phyloP scores from a whole-genome alignment of 2,797 vertebrate genomes.

The Acanthornis magna region DNA sequence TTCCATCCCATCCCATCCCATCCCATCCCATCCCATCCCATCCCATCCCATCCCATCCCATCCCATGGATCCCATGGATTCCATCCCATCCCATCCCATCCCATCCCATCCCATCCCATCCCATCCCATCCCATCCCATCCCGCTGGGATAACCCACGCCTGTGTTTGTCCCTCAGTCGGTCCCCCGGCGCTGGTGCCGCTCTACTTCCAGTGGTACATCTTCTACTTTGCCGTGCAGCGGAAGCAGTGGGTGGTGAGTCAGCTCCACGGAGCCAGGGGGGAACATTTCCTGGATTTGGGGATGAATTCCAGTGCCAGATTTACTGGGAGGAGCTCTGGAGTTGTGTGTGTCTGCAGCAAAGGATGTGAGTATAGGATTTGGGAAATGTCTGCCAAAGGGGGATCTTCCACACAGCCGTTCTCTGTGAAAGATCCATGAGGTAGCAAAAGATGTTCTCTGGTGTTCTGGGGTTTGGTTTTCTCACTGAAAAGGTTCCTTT shows the following conservation, averaged over 20 bases:
- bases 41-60: too few species aligned
- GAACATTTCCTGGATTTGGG: background rate
- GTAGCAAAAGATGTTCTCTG: background rate
- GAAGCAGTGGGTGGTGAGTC: conserved; percentile 81
- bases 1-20: too few species aligned
- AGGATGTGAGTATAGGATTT: background rate
- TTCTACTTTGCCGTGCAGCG: conserved; percentile 80
- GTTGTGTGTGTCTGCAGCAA: background rate
- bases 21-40: too few species aligned
- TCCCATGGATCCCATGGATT: too few species aligned
- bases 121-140: background rate
- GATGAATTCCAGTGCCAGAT: background rate
- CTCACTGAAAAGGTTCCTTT: background rate
- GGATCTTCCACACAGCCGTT: background rate
- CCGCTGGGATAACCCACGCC: background rate
- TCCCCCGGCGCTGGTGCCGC: conserved; percentile 79
- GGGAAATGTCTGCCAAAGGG: background rate
- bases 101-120: too few species aligned
- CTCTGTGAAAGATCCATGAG: background rate
- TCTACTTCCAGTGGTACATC: conserved; percentile 84
- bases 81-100: too few species aligned
- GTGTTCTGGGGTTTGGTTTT: background rate
- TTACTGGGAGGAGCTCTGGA: background rate
- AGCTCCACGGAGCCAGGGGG: accelerated
- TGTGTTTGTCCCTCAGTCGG: conserved; percentile 70